These are phyloP conservation scores for Halictus rubicundus DNA, from an alignment of 1,140 invertebrate genomes.

Conservation along the genomic window DNA sequence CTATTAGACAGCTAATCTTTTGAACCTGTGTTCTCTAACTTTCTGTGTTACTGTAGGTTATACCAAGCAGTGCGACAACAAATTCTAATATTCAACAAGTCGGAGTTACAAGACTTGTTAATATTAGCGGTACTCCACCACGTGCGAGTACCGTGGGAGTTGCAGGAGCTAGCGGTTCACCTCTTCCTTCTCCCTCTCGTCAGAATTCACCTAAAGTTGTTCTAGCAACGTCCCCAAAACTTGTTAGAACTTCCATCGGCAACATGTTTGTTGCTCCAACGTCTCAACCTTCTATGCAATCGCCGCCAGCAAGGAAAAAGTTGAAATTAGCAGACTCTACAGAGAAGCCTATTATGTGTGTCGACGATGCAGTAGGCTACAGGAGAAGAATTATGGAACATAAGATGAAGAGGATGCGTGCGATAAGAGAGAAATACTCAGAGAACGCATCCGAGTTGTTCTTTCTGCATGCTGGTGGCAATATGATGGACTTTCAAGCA, in stretches of 20 bases:
- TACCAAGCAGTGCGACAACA: constrained; percentile 73
- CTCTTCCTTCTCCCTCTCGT: constrained; percentile 69
- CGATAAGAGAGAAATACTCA: constrained; percentile 84
- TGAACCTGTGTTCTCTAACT: neutral
- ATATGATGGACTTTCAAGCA: constrained; percentile 91
- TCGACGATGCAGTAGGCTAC: constrained; percentile 71
- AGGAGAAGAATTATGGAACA: constrained; percentile 78
- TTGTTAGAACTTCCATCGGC: constrained; percentile 73
- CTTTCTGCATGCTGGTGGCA: constrained; percentile 91
- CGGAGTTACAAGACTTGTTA: constrained; percentile 78
- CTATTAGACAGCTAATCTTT: neutral
- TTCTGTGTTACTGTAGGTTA: constrained; percentile 66
- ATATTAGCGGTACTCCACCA: constrained; percentile 71
- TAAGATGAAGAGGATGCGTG: constrained; percentile 76
- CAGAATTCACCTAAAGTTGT: constrained; percentile 76
- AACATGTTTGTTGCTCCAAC: constrained; percentile 75
- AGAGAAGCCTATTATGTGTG: constrained; percentile 63
- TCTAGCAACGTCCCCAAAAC: constrained; percentile 76
- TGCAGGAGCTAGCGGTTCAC: constrained; percentile 67
- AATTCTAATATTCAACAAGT: constrained; percentile 74
- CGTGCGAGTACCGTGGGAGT: constrained; percentile 73
- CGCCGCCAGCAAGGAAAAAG: constrained; percentile 74
- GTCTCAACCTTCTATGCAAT: constrained; percentile 59
- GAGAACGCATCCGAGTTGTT: constrained; percentile 92
- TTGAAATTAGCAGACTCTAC: constrained; percentile 72